Evolutionary conservation across 2,888 invertebrate species (phyloP), one percentile per base, ranked within the genome.

Genomic region (Pycnomerus fuliginosus): DNA sequence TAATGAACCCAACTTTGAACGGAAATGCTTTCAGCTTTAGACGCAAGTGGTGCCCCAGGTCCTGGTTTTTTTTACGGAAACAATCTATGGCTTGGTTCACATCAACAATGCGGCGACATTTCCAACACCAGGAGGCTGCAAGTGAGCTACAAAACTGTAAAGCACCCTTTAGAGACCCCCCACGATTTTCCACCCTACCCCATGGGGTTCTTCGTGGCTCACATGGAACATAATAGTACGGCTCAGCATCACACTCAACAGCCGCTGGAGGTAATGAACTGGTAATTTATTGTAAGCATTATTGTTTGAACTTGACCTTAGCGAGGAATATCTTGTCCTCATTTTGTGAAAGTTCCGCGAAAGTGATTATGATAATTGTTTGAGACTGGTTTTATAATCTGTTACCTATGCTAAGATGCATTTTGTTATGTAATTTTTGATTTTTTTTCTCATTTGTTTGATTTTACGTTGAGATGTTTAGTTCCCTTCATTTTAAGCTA

Each of bases 1-100:
- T n/a, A n/a, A n/a, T n/a, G n/a, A n/a, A n/a, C n/a, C n/a, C n/a
- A n/a, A n/a, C n/a, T n/a, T n/a, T n/a, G n/a, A n/a, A n/a, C n/a
- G n/a, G n/a, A n/a, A n/a, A n/a, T 2, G 41, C 31, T 63, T 63
- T 35, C 44, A 70, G 82, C 77, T 53, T 58, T 81, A 25, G 82
- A 82, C 60, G 73, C 80, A 2, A 80, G 80, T 36, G 82, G 80
- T 7, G 64, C 64, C 8, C 76, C 79, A 2, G 71, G 69, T 1
- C 57, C 77, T 0, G 80, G 80, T 2, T 80, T 81, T 56, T 58
- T 79, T 1, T 77, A 76, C 51, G 81, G 81, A 1, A 77, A 80
- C 48, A 82, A 80, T 62, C 76, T 74, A 34, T 82, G 82, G 82
- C 53, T 80, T 20, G 82, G 82, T 7, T 74, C 74, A 13, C 70